Base-by-base conservation (phyloP, 1,140 invertebrate species). In the Brachionus plicatilis region DNA sequence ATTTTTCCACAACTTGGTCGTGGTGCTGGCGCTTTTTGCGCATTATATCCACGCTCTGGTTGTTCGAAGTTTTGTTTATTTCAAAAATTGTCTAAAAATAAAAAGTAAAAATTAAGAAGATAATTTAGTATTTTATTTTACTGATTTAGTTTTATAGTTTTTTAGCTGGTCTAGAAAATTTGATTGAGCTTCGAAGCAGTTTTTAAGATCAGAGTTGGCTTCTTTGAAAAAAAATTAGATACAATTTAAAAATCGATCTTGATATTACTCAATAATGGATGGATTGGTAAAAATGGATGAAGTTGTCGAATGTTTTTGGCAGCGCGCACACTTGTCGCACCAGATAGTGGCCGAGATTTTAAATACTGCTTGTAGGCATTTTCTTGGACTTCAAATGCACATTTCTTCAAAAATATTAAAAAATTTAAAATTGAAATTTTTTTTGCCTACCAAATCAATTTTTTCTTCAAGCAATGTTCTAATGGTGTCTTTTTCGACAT, bases 301-400 rank as follows among this genome's bases (percentile, higher is more conserved):
- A 82, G 7, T 8, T 65, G 37, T 17, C 29, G 20, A 12, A 82
- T 82, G 20, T 82, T 82, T 65, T 82, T 82, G 43, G 79, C 79
- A 45, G 79, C 79, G n/a, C 65, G 29, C 0, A 83, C 82, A 70
- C 29, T 68, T 17, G 33, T 3, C 3, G 14, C 11, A 37, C 41
- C 24, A 1, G 82, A 24, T 41, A 68, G 12, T 70, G 82, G 82
- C n/a, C 82, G 11, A 68, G 82, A 47, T 72, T 68, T 83, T 68
- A 83, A 37, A 47, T 83, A 83, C n/a, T 83, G 82, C 53, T 83
- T 68, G 29, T 83, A 83, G 0, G 82, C 82, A 33, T 83, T 83
- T 70, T 83, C 60, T 70, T 83, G 82, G 3, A 83, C 82, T 47
- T 83, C 60, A 47, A 83, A 83, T 43, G 53, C 53, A 65, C 79